Conservation (phyloP, 2,113 vertebrate species). For the Pangasianodon hypophthalmus region DNA sequence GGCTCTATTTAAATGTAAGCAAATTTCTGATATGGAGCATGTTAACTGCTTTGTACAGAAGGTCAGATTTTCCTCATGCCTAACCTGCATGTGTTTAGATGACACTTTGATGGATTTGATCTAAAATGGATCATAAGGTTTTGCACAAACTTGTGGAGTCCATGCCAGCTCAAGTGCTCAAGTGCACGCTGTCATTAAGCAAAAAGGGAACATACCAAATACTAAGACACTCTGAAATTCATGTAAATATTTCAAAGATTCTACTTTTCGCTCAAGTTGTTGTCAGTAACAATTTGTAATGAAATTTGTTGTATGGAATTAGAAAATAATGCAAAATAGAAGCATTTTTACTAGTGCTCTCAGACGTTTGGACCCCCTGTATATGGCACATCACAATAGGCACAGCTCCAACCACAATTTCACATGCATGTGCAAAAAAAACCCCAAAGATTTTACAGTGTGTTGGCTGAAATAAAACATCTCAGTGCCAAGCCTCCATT, state of each 20-base stretch:
- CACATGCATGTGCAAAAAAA: not conserved
- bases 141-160: not conserved
- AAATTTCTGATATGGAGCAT: not conserved
- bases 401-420: not conserved
- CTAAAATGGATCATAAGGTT: not conserved
- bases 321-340: not conserved
- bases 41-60: not conserved
- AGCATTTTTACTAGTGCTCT: not conserved
- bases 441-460: not conserved
- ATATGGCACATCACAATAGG: not conserved
- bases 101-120: not conserved
- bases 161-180: not conserved
- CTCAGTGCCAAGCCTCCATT: not conserved
- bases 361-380: not conserved
- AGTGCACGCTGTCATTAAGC: not conserved
- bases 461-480: not conserved
- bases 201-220: too few relatives aligned
- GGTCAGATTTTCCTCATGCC: not conserved
- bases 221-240: not conserved
- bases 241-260: not conserved
- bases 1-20: not conserved
- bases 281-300: not conserved
- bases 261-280: not conserved
- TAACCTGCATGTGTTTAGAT: not conserved
- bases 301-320: not conserved